A percentile compares a stretch with the other conserved stretches of the same genome.
Conservation (phyloP, 2,888 invertebrate genomes). For the Ochlodes sylvanus region DNA sequence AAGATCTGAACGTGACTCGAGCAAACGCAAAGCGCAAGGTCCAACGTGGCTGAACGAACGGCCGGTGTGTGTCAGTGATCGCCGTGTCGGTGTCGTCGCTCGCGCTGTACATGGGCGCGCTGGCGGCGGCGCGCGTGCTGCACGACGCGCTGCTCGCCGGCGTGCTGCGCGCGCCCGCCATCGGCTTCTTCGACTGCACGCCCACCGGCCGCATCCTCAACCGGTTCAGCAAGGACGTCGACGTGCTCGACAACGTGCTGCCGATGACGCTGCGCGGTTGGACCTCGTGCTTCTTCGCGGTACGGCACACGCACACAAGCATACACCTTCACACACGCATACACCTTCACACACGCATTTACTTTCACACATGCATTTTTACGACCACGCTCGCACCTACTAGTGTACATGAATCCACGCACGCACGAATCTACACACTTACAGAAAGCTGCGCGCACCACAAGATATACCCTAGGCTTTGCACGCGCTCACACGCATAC, state of each 20-base stretch:
- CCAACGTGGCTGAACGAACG: neutral
- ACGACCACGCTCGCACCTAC: too few relatives aligned
- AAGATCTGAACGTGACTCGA: too few relatives aligned
- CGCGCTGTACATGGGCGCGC: slow-evolving; percentile 87
- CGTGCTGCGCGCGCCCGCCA: slow-evolving; percentile 88
- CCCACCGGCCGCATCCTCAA: slow-evolving; percentile 92
- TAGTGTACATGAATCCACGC: too few relatives aligned
- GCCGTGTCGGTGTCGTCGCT: slow-evolving; percentile 88
- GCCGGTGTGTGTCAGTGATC: slow-evolving; percentile 78
- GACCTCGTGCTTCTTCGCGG: slow-evolving; percentile 88
- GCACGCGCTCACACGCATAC: slow-evolving; percentile 2
- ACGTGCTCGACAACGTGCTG: slow-evolving; percentile 89
- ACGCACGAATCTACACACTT: too few relatives aligned
- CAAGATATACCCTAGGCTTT: too few relatives aligned
- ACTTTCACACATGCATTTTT: too few relatives aligned
- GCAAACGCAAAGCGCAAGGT: too few relatives aligned
- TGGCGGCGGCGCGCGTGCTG: slow-evolving; percentile 86
- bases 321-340: neutral
- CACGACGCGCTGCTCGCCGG: slow-evolving; percentile 87
- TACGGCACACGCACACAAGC: slow-evolving; percentile 57
- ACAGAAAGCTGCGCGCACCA: too few relatives aligned
- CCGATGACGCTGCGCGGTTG: slow-evolving; percentile 90
- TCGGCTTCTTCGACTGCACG: slow-evolving; percentile 92
- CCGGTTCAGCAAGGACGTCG: slow-evolving; percentile 91
- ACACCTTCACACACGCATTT: too few relatives aligned